Evolutionary conservation across 2,888 invertebrate genomes (phyloP).

Genomic region (Tinea pellionella): DNA sequence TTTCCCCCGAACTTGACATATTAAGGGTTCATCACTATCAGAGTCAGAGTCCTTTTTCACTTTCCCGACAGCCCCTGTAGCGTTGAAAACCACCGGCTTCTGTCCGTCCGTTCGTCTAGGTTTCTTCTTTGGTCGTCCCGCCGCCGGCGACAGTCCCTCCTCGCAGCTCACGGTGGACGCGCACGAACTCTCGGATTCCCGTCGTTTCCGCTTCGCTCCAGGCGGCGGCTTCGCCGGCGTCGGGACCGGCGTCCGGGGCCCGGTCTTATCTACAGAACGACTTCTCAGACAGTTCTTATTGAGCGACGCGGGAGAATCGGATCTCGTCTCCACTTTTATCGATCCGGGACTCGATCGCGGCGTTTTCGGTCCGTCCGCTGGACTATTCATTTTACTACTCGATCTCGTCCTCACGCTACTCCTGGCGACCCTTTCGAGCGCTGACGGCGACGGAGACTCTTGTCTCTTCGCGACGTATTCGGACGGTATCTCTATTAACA

Average conservation of each 20-base stretch:
- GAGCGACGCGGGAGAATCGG: constrained; percentile 46
- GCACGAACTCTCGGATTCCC: constrained; percentile 81
- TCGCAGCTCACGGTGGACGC: constrained; percentile 74
- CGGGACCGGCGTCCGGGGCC: constrained; percentile 26
- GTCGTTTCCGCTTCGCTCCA: constrained; percentile 76
- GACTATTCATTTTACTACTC: constrained; percentile 76
- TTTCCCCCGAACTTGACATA: constrained; percentile 74
- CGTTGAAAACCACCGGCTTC: constrained; percentile 16
- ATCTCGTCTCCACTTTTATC: constrained; percentile 34
- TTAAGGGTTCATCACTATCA: constrained; percentile 84
- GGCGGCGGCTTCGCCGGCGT: constrained; percentile 25
- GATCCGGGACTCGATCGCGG: constrained; percentile 56
- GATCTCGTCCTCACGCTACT: constrained; percentile 74
- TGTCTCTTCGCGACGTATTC: constrained; percentile 63
- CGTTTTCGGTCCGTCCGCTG: constrained; percentile 65
- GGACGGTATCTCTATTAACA: constrained; percentile 86
- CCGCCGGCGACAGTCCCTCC: constrained; percentile 49
- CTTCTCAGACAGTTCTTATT: constrained; percentile 41
- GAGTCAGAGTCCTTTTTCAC: constrained; percentile 76
- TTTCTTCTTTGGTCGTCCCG: constrained; percentile 47
- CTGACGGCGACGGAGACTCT: constrained; percentile 57
- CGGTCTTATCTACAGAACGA: constrained; percentile 47
- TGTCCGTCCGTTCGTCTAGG: constrained; percentile 37
- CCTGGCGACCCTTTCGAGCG: constrained; percentile 53
- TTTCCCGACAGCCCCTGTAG: constrained; percentile 36